Conservation (phyloP, 2,797 vertebrate species). For the Carapus acus region DNA sequence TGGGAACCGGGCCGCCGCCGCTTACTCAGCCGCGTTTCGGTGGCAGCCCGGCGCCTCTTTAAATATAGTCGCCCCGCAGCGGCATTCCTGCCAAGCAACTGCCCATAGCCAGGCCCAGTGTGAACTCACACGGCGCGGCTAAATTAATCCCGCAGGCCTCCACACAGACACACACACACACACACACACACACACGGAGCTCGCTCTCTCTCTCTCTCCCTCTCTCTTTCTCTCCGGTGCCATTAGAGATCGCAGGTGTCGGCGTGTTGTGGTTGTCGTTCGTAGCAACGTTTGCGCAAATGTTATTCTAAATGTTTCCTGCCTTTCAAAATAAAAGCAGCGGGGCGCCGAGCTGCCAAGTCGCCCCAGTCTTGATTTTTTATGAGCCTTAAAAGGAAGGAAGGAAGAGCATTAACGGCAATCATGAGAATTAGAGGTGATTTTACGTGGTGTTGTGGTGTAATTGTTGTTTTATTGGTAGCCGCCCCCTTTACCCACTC, state of each 20-base stretch:
- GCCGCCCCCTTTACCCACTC: no score
- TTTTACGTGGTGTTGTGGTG: no score
- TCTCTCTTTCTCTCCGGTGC: constrained; percentile 27
- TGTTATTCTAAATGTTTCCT: constrained; percentile 34
- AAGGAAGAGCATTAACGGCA: no score
- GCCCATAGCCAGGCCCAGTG: constrained; percentile 57
- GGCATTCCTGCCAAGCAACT: constrained; percentile 70
- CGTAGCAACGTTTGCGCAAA: constrained; percentile 5
- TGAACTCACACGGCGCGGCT: constrained; percentile 56
- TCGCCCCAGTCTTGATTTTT: no score
- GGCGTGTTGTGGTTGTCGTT: no score
- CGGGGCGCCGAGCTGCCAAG: no score
- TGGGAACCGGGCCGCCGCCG: constrained; percentile 52
- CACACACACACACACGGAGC: constrained; percentile 39
- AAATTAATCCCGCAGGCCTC: constrained; percentile 62
- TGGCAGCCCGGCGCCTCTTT: constrained; percentile 65
- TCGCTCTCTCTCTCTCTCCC: constrained; percentile 38
- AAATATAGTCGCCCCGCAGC: constrained; percentile 67
- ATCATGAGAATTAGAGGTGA: no score
- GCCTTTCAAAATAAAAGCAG: not conserved
- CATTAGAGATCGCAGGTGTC: constrained; percentile 27
- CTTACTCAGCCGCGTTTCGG: constrained; percentile 59
- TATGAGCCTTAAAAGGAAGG: no score
- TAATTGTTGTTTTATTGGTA: no score
- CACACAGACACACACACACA: constrained; percentile 14